Percentiles rank a stretch among this genome's conserved stretches.
Evolutionary conservation across 2,113 vertebrate species (phyloP).

Genomic region (Thinocorus orbignyianus): DNA sequence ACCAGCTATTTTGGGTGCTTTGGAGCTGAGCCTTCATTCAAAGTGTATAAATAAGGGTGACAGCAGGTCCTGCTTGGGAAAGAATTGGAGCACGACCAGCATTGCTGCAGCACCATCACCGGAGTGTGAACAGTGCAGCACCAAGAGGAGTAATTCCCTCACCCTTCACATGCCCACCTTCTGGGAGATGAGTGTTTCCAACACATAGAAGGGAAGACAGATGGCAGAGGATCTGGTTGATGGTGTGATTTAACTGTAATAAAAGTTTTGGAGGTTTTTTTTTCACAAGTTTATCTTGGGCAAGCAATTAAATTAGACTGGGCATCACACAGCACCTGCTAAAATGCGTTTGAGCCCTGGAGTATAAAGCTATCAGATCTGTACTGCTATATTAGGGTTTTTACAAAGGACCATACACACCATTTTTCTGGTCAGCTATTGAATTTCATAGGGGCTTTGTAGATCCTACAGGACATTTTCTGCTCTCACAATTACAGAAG

Average conservation of each 20-base stretch:
- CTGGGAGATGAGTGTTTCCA: not conserved
- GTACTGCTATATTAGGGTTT: not conserved
- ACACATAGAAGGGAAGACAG: not conserved
- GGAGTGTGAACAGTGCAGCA: not conserved
- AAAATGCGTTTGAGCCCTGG: not conserved
- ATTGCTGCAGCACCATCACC: not conserved
- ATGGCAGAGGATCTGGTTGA: not conserved
- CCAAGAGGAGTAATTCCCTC: not conserved
- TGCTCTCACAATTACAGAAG: not conserved
- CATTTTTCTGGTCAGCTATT: not conserved
- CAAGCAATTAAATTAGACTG: not conserved
- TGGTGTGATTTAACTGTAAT: not conserved
- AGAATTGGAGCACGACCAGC: not conserved
- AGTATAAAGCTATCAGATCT: not conserved
- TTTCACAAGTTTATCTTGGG: not conserved
- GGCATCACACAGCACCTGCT: not conserved
- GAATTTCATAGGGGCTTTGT: not conserved
- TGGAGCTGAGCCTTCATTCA: not conserved
- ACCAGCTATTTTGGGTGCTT: not conserved
- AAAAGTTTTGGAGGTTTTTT: not conserved
- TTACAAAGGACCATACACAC: not conserved
- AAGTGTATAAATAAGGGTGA: not conserved
- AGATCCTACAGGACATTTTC: not conserved
- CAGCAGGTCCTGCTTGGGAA: not conserved
- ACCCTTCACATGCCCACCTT: not conserved